phyloP scores from a whole-genome alignment of 2,113 vertebrate species.

The Hypanus sabinus region DNA sequence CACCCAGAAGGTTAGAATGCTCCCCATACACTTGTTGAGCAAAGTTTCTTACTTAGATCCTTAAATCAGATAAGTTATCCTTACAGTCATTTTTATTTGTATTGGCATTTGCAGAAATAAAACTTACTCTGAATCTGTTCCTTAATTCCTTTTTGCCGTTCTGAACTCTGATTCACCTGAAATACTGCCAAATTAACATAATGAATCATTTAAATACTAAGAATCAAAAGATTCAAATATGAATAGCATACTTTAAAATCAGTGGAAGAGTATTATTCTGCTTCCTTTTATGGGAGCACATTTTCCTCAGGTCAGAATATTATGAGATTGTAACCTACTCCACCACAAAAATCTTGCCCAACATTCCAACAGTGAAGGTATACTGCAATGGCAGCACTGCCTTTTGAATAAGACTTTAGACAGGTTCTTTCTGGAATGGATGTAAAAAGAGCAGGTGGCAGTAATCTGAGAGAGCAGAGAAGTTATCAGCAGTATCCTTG shows the following conservation, averaged over 20 bases:
- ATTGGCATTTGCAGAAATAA: neutral
- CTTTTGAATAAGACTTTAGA: too few relatives aligned
- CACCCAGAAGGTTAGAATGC: neutral
- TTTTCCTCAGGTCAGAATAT: too few relatives aligned
- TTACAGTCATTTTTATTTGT: neutral
- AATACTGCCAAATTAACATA: slow-evolving; percentile 48
- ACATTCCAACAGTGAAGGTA: too few relatives aligned
- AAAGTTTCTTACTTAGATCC: neutral
- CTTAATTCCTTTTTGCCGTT: slow-evolving; percentile 49
- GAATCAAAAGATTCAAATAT: slow-evolving; percentile 44
- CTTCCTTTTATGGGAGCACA: too few relatives aligned
- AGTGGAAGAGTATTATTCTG: neutral
- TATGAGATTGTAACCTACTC: too few relatives aligned
- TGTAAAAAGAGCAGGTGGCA: too few relatives aligned
- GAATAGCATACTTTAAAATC: slow-evolving; percentile 39
- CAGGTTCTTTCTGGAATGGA: too few relatives aligned
- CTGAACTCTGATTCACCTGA: slow-evolving; percentile 53
- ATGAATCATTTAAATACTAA: slow-evolving; percentile 23
- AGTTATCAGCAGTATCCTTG: too few relatives aligned
- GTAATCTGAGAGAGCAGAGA: too few relatives aligned
- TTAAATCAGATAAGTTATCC: neutral
- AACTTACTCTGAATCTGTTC: slow-evolving; percentile 64
- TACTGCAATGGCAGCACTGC: too few relatives aligned
- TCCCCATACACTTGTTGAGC: neutral
- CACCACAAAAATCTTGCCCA: too few relatives aligned